Evolutionary conservation across 1,140 invertebrate genomes (phyloP).

Genomic region (Panulirus ornatus): DNA sequence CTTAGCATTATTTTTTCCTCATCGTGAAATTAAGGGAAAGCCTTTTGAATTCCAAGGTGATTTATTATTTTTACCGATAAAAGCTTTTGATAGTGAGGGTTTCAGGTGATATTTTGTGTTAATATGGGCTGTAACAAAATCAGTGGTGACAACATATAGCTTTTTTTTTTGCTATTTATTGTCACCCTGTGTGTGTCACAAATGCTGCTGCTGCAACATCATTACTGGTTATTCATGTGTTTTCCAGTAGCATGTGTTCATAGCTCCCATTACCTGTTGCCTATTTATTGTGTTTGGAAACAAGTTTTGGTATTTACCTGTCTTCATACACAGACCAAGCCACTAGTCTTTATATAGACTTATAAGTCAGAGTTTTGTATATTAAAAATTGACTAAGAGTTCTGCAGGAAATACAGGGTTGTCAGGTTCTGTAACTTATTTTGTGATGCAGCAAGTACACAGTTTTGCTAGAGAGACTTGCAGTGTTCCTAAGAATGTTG

Average conservation of each 20-base stretch:
- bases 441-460: slow-evolving; percentile 39
- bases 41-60: neutral
- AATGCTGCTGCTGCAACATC: slow-evolving; percentile 46
- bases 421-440: slow-evolving; percentile 44
- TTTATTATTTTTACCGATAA: neutral
- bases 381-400: slow-evolving; percentile 23
- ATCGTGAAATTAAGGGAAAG: neutral
- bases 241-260: slow-evolving; percentile 48
- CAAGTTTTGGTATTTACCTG: slow-evolving; percentile 34
- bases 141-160: neutral
- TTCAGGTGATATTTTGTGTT: neutral
- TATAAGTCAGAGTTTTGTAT: slow-evolving; percentile 36
- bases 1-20: too few relatives aligned
- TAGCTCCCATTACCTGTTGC: slow-evolving; percentile 49
- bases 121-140: neutral
- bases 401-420: slow-evolving; percentile 51
- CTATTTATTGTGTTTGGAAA: slow-evolving; percentile 63
- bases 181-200: slow-evolving; percentile 38
- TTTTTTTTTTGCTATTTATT: neutral
- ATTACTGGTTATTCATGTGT: slow-evolving; percentile 40
- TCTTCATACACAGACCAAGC: slow-evolving; percentile 61
- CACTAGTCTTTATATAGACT: slow-evolving; percentile 57
- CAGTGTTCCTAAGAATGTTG: slow-evolving; percentile 31
- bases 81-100: neutral
- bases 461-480: slow-evolving; percentile 25